These are phyloP conservation scores for Clarias macrocephalus DNA, from an alignment of 2,113 vertebrate genomes.

Conservation along the genomic window DNA sequence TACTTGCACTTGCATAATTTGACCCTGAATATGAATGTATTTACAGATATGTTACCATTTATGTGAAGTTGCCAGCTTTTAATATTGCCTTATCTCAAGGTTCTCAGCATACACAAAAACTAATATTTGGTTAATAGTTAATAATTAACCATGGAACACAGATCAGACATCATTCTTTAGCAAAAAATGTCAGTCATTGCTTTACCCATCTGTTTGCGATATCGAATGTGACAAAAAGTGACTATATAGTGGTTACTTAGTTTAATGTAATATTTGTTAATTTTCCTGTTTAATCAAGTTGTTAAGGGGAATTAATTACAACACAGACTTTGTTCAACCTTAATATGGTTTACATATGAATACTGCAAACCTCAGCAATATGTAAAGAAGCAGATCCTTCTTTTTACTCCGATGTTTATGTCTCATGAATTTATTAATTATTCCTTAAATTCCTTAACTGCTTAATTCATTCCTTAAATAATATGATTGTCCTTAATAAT, in stretches of 20 bases:
- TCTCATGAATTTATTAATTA: neutral
- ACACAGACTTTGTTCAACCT: neutral
- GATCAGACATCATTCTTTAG: neutral
- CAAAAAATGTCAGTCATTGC: neutral
- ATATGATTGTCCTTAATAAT: neutral
- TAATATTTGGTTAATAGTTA: neutral
- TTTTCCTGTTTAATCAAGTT: neutral
- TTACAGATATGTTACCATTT: too few species aligned
- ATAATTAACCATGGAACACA: neutral
- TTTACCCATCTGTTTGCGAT: neutral
- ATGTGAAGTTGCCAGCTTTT: too few species aligned
- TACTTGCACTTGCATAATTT: neutral
- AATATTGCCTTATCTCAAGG: too few species aligned
- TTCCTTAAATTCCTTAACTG: neutral
- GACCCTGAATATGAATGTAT: neutral
- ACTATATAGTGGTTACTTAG: neutral
- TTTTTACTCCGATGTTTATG: neutral
- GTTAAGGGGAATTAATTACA: neutral
- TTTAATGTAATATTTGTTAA: neutral
- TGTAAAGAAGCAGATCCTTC: neutral
- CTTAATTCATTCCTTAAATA: neutral
- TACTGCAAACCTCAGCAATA: neutral
- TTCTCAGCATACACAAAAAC: too few species aligned
- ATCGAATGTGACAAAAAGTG: neutral
- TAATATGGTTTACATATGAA: neutral